These are phyloP conservation scores for Molothrus ater DNA, from an alignment of 2,797 vertebrate species.

Conservation along the genomic window DNA sequence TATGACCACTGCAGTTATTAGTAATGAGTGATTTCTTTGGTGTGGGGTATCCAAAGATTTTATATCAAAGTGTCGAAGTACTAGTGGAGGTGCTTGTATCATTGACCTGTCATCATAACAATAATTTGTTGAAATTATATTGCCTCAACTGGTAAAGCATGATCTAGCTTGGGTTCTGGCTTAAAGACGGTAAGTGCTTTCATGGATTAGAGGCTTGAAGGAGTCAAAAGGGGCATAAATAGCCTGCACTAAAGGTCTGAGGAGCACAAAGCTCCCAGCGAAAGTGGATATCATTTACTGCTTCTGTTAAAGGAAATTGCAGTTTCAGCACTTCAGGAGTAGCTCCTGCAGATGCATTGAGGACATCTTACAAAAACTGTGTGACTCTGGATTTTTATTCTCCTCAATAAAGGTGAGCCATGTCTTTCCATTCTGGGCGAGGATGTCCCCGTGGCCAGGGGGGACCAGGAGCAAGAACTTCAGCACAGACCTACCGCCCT, in stretches of 20 bases:
- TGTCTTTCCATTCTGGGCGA: slow-evolving; percentile 91
- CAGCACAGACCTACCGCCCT: slow-evolving; percentile 83
- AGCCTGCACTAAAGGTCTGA: not conserved
- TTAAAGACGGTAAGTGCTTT: not conserved
- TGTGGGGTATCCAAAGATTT: not conserved
- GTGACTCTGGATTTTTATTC: not conserved
- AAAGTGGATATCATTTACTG: not conserved
- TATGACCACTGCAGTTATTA: not conserved
- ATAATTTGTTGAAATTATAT: not conserved
- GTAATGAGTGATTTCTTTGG: not conserved
- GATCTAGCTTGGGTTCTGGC: not conserved
- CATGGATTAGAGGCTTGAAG: not conserved
- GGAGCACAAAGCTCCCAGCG: not conserved
- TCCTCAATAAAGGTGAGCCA: slow-evolving; percentile 67
- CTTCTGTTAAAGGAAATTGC: not conserved
- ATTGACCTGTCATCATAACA: not conserved
- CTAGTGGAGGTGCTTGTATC: not conserved
- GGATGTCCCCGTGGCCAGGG: slow-evolving; percentile 84
- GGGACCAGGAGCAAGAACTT: slow-evolving; percentile 79
- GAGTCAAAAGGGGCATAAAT: not conserved
- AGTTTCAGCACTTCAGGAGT: not conserved
- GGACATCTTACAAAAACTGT: not conserved
- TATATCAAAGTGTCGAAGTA: not conserved
- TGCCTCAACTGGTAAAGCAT: fast-evolving
- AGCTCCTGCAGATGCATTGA: not conserved